Base-by-base conservation (phyloP, 2,113 vertebrate genomes). In the Halichoeres trimaculatus region DNA sequence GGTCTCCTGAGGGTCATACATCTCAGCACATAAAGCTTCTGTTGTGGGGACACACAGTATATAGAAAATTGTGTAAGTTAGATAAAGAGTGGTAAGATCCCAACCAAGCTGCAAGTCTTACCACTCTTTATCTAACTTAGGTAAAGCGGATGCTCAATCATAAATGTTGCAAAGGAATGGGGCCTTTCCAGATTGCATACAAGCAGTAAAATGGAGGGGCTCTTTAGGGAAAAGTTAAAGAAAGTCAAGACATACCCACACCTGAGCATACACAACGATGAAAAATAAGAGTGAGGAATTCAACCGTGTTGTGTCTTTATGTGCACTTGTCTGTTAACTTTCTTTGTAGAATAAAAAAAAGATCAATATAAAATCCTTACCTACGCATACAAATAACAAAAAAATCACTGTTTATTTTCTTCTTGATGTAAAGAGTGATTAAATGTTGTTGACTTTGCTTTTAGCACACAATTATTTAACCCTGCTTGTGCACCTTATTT, bases 61-160 rank as follows among this genome's bases (percentile, higher is more conserved):
- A 72, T 36, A 60, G 54, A 72, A 63, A 62, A 75, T 22, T 38
- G 58, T 71, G 22, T 63, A 66, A 70, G 55, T 74, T 69, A 56
- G 57, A 86, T 76, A 58, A 80, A 84, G 45, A 36, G 57, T 75
- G 73, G 63, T 40, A 48, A 60, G 30, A 30, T 30, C 30, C 30
- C 30, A 30, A 30, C 30, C 30, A 3, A 30, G 30, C 30, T 4
- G 6, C 30, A 30, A 6, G 6, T 30, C 30, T 30, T 30, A 30
- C 30, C 30, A 30, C 30, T 30, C 30, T 30, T 30, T 30, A 6
- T 30, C 6, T 3, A 30, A 30, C 30, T 30, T 30, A 30, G 30
- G 30, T 61, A 83, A 85, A 83, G 81, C 83, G 74, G 78, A 71
- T 67, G 73, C 30, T 86, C 73, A 62, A 92, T 90, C 81, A 89